These are phyloP conservation scores for Pyrrhosoma nymphula DNA, from an alignment of 2,888 invertebrate genomes.

Conservation along the genomic window DNA sequence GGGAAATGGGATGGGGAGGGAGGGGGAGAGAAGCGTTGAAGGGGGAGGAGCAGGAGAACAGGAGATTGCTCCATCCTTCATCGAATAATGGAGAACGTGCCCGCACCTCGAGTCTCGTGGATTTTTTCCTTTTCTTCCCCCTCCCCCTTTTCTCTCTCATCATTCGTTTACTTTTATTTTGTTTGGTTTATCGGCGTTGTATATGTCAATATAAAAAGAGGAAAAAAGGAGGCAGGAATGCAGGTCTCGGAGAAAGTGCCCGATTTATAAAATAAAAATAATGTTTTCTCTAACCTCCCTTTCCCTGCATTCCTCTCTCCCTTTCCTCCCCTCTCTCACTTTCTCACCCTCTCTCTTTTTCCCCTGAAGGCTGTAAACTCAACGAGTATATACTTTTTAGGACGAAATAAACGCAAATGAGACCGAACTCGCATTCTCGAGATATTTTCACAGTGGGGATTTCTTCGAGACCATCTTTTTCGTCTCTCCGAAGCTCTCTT, in stretches of 20 bases:
- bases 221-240: neutral
- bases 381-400: conserved; percentile 15
- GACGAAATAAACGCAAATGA: conserved; percentile 24
- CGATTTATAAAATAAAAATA: conserved; percentile 39
- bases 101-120: conserved; percentile 49
- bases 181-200: conserved; percentile 49
- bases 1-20: neutral
- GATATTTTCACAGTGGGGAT: conserved; percentile 24
- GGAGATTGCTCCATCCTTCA: conserved; percentile 65
- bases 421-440: neutral
- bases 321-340: neutral
- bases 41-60: neutral
- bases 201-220: conserved; percentile 49
- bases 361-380: neutral
- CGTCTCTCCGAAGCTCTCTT: neutral
- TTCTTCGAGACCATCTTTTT: neutral
- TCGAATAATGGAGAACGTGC: conserved; percentile 66
- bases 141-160: neutral
- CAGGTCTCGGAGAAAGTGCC: neutral
- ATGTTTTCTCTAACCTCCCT: neutral
- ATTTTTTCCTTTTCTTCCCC: neutral
- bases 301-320: neutral
- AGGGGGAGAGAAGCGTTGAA: neutral
- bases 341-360: neutral
- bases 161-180: neutral